These are phyloP conservation scores for Coptodon bakossiorum DNA, from an alignment of 2,113 vertebrate genomes.

Conservation along the genomic window DNA sequence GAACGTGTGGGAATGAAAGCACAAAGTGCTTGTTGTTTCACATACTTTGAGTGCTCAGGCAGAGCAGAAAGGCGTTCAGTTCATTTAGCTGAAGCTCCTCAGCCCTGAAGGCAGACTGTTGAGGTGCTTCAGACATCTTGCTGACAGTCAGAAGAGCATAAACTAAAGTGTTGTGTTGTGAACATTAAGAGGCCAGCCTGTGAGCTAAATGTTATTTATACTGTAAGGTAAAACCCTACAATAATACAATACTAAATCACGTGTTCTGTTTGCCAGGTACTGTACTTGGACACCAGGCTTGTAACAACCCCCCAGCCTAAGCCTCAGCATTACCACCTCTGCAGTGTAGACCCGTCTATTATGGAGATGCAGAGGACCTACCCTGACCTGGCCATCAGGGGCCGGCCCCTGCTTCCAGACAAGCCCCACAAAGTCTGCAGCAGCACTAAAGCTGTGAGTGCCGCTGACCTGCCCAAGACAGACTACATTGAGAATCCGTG, in stretches of 20 bases:
- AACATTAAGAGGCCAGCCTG: neutral
- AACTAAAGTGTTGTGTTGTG: neutral
- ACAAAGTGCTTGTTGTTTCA: neutral
- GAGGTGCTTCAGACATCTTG: neutral
- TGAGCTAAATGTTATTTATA: neutral
- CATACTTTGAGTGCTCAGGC: neutral
- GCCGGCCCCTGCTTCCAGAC: conserved; percentile 27
- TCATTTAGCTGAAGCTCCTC: neutral
- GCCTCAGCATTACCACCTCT: neutral
- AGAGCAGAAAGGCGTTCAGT: neutral
- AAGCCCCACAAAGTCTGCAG: conserved; percentile 6
- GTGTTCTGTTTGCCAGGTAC: neutral
- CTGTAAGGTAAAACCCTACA: neutral
- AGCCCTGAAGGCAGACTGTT: neutral
- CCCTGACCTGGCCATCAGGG: conserved; percentile 76
- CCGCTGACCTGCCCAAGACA: neutral
- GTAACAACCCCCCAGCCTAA: neutral
- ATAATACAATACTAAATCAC: neutral
- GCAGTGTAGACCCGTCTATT: conserved; percentile 51
- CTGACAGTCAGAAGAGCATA: neutral
- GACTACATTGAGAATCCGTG: neutral
- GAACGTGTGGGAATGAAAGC: neutral
- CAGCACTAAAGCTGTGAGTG: neutral
- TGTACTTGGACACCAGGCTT: neutral
- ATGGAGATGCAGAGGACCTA: conserved; percentile 69